Conservation (phyloP, 2,888 invertebrate genomes). For the Archaeoteleia sp. region DNA sequence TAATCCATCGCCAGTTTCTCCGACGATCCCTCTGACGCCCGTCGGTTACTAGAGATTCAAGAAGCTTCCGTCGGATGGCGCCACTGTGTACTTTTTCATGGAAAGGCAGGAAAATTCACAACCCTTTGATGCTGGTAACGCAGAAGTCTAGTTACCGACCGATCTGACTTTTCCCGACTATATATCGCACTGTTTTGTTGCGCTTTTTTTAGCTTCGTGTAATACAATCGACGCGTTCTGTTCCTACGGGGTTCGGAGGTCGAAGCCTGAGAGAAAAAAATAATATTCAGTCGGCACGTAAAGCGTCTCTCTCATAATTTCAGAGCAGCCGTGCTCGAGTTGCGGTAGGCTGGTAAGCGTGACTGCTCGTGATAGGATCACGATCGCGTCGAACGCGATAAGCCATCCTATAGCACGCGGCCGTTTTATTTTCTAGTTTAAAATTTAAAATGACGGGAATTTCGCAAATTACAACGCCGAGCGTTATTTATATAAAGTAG, state of each 20-base stretch:
- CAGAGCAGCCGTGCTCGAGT: conserved; percentile 62
- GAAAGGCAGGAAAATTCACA: conserved; percentile 29
- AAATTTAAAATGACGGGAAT: conserved; percentile 69
- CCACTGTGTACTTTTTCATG: conserved; percentile 58
- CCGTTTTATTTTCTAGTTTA: conserved; percentile 68
- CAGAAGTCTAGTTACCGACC: conserved; percentile 51
- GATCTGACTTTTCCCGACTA: conserved; percentile 47
- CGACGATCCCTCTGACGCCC: conserved; percentile 55
- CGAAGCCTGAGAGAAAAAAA: conserved; percentile 47
- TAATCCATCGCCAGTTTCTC: conserved; percentile 40
- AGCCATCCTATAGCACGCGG: conserved; percentile 60
- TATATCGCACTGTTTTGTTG: conserved; percentile 12
- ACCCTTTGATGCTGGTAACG: conserved; percentile 63
- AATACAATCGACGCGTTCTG: conserved; percentile 30
- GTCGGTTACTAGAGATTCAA: conserved; percentile 53
- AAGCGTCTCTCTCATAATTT: conserved; percentile 61
- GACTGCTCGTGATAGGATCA: conserved; percentile 69
- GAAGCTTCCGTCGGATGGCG: conserved; percentile 63
- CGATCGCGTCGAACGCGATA: conserved; percentile 66
- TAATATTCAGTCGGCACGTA: conserved; percentile 62
- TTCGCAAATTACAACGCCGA: conserved; percentile 62
- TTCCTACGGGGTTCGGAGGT: conserved; percentile 4
- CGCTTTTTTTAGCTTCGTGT: conserved; percentile 21
- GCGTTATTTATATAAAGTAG: conserved; percentile 66
- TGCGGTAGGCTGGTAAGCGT: conserved; percentile 66